Percentiles rank a stretch among this genome's conserved stretches.
Conservation (phyloP, 2,797 vertebrate species). For the Scomberomorus guttatus region DNA sequence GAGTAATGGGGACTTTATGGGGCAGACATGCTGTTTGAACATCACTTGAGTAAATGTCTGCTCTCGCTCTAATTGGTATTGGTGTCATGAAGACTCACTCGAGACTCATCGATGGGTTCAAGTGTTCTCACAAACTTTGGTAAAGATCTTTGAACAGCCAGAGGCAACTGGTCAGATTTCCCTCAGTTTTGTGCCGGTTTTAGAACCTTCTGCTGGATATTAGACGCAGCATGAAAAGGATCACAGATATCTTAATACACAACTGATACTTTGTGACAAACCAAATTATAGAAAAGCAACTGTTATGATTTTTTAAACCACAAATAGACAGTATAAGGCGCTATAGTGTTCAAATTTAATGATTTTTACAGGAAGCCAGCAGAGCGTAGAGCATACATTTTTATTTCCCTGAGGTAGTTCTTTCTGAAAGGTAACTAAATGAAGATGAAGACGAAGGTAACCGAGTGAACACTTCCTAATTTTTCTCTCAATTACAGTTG, state of each 20-base stretch:
- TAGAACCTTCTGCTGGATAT: constrained; percentile 13
- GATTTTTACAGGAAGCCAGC: constrained; percentile 39
- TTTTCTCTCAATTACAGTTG: constrained; percentile 64
- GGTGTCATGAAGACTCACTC: constrained; percentile 65
- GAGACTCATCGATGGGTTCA: constrained; percentile 60
- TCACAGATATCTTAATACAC: not conserved
- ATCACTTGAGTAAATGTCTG: constrained; percentile 76
- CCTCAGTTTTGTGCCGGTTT: constrained; percentile 22
- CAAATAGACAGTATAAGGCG: constrained; percentile 21
- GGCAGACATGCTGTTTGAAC: constrained; percentile 66
- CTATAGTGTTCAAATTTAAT: constrained; percentile 39
- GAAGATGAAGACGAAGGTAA: constrained; percentile 60
- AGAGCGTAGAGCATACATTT: constrained; percentile 48
- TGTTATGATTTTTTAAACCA: constrained; percentile 9
- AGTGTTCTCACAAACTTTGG: constrained; percentile 66
- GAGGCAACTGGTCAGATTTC: constrained; percentile 50
- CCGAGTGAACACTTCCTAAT: constrained; percentile 50
- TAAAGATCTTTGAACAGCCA: constrained; percentile 58
- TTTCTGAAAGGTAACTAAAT: constrained; percentile 68
- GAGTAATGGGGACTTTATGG: constrained; percentile 77
- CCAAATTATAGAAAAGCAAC: not conserved
- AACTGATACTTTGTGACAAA: not conserved
- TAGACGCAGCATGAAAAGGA: not conserved
- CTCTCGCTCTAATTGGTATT: constrained; percentile 77
- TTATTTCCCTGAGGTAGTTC: constrained; percentile 60